Conservation (phyloP, 2,113 vertebrate genomes). For the Spermophilus dauricus region DNA sequence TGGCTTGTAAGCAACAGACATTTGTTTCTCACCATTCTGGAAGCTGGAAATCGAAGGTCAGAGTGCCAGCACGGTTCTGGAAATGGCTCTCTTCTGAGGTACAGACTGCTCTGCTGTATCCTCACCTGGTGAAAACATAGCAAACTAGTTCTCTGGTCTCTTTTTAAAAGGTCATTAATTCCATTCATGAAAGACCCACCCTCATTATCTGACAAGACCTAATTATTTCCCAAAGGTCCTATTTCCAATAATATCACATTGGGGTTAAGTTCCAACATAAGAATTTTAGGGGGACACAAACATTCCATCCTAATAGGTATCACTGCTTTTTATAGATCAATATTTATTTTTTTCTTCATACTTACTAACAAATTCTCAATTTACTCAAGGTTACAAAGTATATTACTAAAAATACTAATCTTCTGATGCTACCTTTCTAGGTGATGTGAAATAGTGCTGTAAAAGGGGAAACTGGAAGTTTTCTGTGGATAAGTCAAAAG, state of each 20-base stretch:
- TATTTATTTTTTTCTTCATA: not conserved
- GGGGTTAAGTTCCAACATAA: not conserved
- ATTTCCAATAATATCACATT: not conserved
- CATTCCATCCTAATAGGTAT: not conserved
- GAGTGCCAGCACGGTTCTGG: not conserved
- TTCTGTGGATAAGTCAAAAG: not conserved
- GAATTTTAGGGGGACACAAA: not conserved
- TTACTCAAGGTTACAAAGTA: not conserved
- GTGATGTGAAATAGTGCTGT: not conserved
- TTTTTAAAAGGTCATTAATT: not conserved
- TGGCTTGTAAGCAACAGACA: not conserved
- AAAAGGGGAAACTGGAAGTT: not conserved
- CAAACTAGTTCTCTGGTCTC: not conserved
- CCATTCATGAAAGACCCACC: not conserved
- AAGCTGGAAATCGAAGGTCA: not conserved
- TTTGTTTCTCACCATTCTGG: not conserved
- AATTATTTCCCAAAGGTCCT: not conserved
- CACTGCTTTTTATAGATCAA: not conserved
- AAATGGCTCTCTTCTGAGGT: not conserved
- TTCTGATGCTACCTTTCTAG: not conserved
- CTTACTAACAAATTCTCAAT: slow-evolving; percentile 32
- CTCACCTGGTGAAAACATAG: not conserved
- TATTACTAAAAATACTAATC: not conserved
- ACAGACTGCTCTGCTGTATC: not conserved
- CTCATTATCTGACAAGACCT: not conserved